phyloP scores from a whole-genome alignment of 2,888 invertebrate genomes.

The Drosophila tripunctata region DNA sequence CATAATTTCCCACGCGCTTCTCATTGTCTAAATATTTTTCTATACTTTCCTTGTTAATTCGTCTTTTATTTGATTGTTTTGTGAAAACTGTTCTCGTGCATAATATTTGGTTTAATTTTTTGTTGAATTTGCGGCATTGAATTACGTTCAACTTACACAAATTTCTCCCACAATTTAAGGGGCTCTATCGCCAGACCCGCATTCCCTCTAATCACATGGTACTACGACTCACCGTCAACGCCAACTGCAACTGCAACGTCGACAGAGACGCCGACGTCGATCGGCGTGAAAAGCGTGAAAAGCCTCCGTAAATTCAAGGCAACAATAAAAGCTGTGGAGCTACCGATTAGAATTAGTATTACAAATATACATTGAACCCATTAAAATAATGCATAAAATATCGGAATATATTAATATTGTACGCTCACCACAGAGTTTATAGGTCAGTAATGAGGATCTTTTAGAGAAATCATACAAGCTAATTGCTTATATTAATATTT shows the following conservation, averaged over 20 bases:
- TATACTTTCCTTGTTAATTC: not conserved
- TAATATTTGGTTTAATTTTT: conserved; percentile 51
- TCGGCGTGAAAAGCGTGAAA: not conserved
- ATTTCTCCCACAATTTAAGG: conserved; percentile 62
- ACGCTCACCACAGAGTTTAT: too few species aligned
- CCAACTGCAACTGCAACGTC: not conserved
- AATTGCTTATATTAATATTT: too few species aligned
- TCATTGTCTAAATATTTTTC: conserved; percentile 11
- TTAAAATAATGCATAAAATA: too few species aligned
- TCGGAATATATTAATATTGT: too few species aligned
- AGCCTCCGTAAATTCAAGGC: conserved; percentile 25
- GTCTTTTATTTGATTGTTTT: conserved; percentile 26
- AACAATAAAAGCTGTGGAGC: conserved; percentile 28
- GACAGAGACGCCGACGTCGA: not conserved
- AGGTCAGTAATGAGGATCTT: too few species aligned
- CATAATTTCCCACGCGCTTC: conserved; percentile 67
- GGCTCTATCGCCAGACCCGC: conserved; percentile 46
- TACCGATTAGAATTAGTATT: not conserved
- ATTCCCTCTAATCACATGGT: conserved; percentile 44
- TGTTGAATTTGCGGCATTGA: conserved; percentile 63
- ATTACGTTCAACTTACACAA: conserved; percentile 51
- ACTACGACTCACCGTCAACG: conserved; percentile 31
- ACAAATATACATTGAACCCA: too few species aligned
- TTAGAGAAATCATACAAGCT: too few species aligned
- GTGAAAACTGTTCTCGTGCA: conserved; percentile 42